Percentiles rank a stretch among this genome's conserved stretches.
These are phyloP conservation scores for Plebejus melissa DNA, from an alignment of 2,888 invertebrate species.

Conservation along the genomic window DNA sequence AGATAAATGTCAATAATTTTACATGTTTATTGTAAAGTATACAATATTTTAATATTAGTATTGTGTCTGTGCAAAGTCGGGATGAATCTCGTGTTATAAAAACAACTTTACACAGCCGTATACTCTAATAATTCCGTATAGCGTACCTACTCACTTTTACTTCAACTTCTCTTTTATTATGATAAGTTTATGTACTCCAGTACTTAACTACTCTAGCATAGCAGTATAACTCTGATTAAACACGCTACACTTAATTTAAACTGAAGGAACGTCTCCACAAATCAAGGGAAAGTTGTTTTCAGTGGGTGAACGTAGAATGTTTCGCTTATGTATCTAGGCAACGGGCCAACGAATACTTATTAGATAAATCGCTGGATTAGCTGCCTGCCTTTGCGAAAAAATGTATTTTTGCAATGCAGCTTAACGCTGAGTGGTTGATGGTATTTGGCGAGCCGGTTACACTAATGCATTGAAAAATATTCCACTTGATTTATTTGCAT, in stretches of 20 bases:
- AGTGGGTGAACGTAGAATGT: conserved; percentile 16
- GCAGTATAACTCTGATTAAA: not conserved
- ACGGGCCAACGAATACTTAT: conserved; percentile 25
- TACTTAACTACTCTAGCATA: not conserved
- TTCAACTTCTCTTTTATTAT: too few relatives aligned
- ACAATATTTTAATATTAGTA: too few relatives aligned
- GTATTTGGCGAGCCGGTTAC: not conserved
- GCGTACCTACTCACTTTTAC: too few relatives aligned
- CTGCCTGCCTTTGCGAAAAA: conserved; percentile 1
- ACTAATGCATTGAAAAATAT: conserved; percentile 4
- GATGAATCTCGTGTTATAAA: too few relatives aligned
- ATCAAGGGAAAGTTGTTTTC: not conserved
- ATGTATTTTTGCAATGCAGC: not conserved
- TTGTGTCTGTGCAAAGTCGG: too few relatives aligned
- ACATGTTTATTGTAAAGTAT: too few relatives aligned
- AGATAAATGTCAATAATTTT: too few relatives aligned
- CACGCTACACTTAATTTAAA: not conserved
- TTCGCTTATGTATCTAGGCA: conserved; percentile 23
- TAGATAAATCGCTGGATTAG: conserved; percentile 13
- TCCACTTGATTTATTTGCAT: not conserved
- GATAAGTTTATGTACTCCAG: not conserved
- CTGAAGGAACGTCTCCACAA: not conserved
- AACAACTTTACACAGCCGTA: too few relatives aligned
- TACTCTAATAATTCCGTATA: too few relatives aligned
- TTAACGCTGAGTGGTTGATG: conserved; percentile 4